phyloP scores from a whole-genome alignment of 2,797 vertebrate genomes.

The Rhabdomys pumilio region DNA sequence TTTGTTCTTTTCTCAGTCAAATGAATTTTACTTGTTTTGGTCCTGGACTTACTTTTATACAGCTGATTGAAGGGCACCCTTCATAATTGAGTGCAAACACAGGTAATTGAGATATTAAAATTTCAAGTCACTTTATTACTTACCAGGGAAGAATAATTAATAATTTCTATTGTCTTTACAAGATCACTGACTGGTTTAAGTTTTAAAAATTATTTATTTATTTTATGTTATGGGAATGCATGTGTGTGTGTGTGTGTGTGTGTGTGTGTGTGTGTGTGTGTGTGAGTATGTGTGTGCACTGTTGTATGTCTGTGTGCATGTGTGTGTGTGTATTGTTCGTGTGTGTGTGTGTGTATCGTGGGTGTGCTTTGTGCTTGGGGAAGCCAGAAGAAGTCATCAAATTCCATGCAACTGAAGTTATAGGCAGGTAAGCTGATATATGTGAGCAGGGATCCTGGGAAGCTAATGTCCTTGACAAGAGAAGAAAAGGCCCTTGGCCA shows the following conservation, averaged over 20 bases:
- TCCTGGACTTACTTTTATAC: background rate
- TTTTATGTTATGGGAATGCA: background rate
- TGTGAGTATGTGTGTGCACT: background rate
- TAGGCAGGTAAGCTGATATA: background rate
- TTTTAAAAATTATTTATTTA: background rate
- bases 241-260: background rate
- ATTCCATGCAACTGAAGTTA: background rate
- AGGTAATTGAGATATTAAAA: conserved; percentile 6
- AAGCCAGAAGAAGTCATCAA: background rate
- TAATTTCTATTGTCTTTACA: background rate
- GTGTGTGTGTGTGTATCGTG: background rate
- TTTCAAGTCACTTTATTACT: background rate
- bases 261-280: background rate
- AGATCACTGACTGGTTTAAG: background rate
- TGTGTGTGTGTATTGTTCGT: background rate
- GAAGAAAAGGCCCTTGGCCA: background rate
- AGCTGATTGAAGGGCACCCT: background rate
- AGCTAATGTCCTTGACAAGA: background rate
- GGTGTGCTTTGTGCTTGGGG: background rate
- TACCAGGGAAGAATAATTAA: background rate
- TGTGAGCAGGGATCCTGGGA: background rate
- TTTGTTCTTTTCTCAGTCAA: background rate
- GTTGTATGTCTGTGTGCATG: background rate
- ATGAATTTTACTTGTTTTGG: background rate
- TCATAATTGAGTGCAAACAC: background rate